A percentile compares a stretch with the other conserved stretches of the same genome.
Conservation (phyloP, 2,797 vertebrate species). For the Eospalax fontanierii region DNA sequence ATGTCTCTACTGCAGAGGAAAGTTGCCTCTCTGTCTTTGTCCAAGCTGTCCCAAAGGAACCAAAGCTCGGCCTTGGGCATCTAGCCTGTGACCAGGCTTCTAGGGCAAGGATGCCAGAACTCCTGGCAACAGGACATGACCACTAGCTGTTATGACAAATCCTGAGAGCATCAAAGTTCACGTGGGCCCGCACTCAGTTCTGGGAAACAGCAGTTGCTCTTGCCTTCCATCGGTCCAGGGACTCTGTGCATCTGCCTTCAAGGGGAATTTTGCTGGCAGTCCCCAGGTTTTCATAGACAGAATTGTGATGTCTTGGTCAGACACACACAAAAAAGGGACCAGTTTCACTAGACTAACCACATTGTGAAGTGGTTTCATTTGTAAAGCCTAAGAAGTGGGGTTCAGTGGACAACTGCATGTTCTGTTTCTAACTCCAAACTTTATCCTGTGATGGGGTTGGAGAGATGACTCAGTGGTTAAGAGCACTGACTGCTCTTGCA, state of each 20-base stretch:
- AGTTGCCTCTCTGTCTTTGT: not conserved
- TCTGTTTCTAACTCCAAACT: not conserved
- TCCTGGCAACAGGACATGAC: not conserved
- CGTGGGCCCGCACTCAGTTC: not conserved
- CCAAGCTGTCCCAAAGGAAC: not conserved
- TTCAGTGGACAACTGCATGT: not conserved
- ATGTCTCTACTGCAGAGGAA: not conserved
- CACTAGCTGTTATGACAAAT: not conserved
- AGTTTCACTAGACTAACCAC: not conserved
- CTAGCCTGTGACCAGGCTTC: not conserved
- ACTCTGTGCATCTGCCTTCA: not conserved
- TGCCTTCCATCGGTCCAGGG: not conserved
- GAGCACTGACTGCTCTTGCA: too few species aligned
- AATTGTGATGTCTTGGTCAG: not conserved
- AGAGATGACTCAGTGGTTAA: too few species aligned
- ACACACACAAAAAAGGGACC: not conserved
- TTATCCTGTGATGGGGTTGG: not conserved
- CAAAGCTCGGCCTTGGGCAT: too few species aligned
- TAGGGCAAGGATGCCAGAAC: not conserved
- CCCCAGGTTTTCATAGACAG: constrained; percentile 60
- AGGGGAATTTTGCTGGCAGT: constrained; percentile 66
- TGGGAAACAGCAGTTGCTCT: not conserved
- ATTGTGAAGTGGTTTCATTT: not conserved
- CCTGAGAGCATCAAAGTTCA: not conserved
- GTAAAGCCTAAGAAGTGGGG: not conserved